Evolutionary conservation across 2,797 vertebrate species (phyloP).

Genomic region (Chlorospingus semifuscus): DNA sequence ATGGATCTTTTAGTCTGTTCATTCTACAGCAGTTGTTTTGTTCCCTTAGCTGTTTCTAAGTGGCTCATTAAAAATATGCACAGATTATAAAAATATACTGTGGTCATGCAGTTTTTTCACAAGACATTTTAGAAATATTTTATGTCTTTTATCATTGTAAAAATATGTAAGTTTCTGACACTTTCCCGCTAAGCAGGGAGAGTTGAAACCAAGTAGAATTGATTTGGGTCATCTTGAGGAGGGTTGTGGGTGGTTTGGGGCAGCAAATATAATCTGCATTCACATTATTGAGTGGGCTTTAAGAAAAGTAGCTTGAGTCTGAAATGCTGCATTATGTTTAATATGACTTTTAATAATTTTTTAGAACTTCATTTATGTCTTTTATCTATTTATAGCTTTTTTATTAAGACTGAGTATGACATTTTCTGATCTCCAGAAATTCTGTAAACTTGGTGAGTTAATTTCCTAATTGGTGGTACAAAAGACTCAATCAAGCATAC

Average conservation of each 20-base stretch:
- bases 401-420: background rate
- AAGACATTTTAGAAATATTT: background rate
- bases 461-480: background rate
- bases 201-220: background rate
- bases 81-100: background rate
- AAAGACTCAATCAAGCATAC: background rate
- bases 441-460: background rate
- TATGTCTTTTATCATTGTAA: background rate
- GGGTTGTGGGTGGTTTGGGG: background rate
- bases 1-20: background rate
- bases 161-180: background rate
- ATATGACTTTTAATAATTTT: background rate
- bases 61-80: background rate
- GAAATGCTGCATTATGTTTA: background rate
- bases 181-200: background rate
- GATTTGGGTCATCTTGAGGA: background rate
- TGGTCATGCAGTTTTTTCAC: background rate
- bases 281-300: background rate
- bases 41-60: background rate
- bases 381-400: background rate
- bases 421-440: background rate
- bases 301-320: background rate
- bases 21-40: background rate
- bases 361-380: background rate
- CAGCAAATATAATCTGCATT: background rate